Percentiles rank a stretch among this genome's conserved stretches.
phyloP scores from a whole-genome alignment of 2,113 vertebrate genomes.

The Ascaphus truei region DNA sequence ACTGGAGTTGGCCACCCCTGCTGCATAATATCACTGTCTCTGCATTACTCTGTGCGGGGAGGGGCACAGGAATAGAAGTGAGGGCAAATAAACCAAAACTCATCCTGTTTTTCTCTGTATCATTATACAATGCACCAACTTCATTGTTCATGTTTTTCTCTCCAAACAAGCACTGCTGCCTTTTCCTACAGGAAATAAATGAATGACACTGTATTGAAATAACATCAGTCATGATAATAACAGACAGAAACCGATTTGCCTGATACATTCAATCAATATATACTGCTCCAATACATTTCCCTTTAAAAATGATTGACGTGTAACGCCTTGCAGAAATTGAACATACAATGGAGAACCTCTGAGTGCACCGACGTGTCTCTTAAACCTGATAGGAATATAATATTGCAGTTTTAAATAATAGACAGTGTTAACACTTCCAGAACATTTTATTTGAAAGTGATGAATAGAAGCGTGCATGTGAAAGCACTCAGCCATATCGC shows the following conservation, averaged over 20 bases:
- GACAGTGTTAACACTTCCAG: not conserved
- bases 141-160: too few species aligned
- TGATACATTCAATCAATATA: not conserved
- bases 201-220: too few species aligned
- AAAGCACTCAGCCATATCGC: not conserved
- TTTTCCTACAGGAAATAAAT: too few species aligned
- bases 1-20: too few species aligned
- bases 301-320: not conserved
- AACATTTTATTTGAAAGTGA: not conserved
- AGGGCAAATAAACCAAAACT: too few species aligned
- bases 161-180: too few species aligned
- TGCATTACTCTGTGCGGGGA: too few species aligned
- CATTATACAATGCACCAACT: too few species aligned
- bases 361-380: not conserved
- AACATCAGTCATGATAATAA: not conserved
- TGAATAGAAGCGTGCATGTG: not conserved
- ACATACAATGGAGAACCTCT: not conserved
- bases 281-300: not conserved
- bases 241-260: not conserved
- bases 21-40: too few species aligned
- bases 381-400: not conserved
- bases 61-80: too few species aligned
- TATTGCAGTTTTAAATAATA: not conserved
- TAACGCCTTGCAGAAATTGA: not conserved
- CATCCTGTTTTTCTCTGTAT: too few species aligned